phyloP scores from a whole-genome alignment of 2,113 vertebrate species.

The Puntigrus tetrazona region DNA sequence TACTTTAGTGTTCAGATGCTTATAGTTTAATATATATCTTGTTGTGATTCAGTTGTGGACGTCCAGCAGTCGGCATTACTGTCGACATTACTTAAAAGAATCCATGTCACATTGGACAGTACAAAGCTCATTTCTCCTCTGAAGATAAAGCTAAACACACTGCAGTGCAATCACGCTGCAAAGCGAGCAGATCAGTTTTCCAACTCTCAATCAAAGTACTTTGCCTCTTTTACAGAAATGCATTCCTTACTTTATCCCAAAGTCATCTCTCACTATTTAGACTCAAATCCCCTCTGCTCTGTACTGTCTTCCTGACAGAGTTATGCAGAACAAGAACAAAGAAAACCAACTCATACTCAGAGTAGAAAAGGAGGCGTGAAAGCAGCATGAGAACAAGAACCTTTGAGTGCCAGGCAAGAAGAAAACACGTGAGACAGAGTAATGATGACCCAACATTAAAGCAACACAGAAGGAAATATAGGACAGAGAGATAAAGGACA shows the following conservation, averaged over 20 bases:
- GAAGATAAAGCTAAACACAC: not conserved
- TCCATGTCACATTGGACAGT: not conserved
- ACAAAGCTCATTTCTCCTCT: not conserved
- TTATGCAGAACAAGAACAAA: slow-evolving; percentile 53
- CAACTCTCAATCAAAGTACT: not conserved
- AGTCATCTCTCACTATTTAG: slow-evolving; percentile 26
- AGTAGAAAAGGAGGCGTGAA: slow-evolving; percentile 58
- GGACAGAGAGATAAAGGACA: not conserved
- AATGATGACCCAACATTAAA: not conserved
- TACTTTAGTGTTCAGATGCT: no score
- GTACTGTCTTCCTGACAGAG: slow-evolving; percentile 21
- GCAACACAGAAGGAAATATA: not conserved
- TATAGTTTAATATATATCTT: no score
- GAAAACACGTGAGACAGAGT: slow-evolving; percentile 1
- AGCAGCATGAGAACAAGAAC: slow-evolving; percentile 37
- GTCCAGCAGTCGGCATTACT: no score
- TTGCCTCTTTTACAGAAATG: slow-evolving; percentile 23
- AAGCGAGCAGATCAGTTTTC: slow-evolving; percentile 20
- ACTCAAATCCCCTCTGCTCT: slow-evolving; percentile 14
- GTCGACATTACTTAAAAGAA: no score
- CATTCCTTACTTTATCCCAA: slow-evolving; percentile 20
- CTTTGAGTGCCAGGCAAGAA: not conserved
- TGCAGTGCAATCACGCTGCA: not conserved
- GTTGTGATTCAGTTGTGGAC: no score
- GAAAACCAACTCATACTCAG: slow-evolving; percentile 28